Evolutionary conservation across 2,113 vertebrate genomes (phyloP).

Genomic region (Dasyprocta punctata): DNA sequence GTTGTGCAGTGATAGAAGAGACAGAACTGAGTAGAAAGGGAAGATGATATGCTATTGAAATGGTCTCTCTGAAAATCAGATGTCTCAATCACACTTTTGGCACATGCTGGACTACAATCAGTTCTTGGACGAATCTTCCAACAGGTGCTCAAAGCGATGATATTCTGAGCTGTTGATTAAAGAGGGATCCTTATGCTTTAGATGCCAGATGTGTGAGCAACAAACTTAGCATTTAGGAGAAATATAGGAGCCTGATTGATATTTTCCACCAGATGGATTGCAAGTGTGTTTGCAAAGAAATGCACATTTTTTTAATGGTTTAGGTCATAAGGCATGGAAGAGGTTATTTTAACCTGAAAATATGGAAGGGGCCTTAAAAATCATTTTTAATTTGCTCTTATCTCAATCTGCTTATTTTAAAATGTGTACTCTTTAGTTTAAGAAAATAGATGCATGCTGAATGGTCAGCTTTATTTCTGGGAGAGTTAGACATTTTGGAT

Average conservation of each 20-base stretch:
- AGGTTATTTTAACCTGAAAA: background rate
- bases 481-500: background rate
- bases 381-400: conserved; percentile 25
- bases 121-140: conserved; percentile 55
- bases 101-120: conserved; percentile 51
- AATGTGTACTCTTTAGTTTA: conserved; percentile 10
- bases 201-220: conserved; percentile 51
- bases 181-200: conserved; percentile 9
- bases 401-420: background rate
- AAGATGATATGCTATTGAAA: background rate
- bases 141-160: conserved; percentile 53
- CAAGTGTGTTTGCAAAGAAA: background rate
- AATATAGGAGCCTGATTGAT: background rate
- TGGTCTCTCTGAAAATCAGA: background rate
- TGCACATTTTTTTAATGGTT: background rate
- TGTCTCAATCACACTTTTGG: conserved; percentile 18
- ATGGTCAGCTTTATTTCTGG: background rate
- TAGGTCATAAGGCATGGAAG: background rate
- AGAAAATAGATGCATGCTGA: conserved; percentile 1
- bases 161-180: conserved; percentile 54
- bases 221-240: conserved; percentile 15
- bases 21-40: background rate
- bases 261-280: conserved; percentile 24
- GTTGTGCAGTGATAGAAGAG: background rate
- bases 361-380: background rate